phyloP scores from a whole-genome alignment of 2,888 invertebrate genomes.

The Mythimna impura region DNA sequence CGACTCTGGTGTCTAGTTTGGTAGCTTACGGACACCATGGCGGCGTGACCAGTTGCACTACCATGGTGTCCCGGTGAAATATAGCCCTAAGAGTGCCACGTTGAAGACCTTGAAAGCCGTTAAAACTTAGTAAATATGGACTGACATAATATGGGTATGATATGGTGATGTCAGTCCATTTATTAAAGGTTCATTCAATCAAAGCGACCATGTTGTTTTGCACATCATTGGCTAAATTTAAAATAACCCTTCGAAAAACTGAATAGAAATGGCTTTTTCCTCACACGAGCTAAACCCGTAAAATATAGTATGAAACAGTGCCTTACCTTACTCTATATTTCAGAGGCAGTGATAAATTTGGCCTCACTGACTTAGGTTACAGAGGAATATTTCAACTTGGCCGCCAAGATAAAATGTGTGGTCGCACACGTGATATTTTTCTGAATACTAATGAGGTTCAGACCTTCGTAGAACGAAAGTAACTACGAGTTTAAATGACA shows the following conservation, averaged over 20 bases:
- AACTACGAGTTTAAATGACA: background rate
- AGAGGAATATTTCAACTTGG: constrained; percentile 45
- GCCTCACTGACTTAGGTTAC: constrained; percentile 39
- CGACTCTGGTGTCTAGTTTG: too few species aligned
- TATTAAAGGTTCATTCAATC: too few species aligned
- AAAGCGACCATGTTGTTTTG: too few species aligned
- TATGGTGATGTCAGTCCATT: too few species aligned
- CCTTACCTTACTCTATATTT: constrained; percentile 34
- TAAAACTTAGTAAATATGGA: too few species aligned
- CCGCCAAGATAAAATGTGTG: constrained; percentile 43
- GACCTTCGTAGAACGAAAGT: background rate
- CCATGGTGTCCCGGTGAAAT: too few species aligned
- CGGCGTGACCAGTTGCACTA: too few species aligned
- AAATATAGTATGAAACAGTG: constrained; percentile 29
- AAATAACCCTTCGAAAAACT: background rate
- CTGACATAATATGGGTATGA: too few species aligned
- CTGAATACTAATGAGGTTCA: constrained; percentile 38
- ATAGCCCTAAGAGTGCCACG: too few species aligned
- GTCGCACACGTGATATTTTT: constrained; percentile 40
- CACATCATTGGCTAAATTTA: background rate
- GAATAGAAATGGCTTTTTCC: background rate
- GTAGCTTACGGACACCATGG: too few species aligned
- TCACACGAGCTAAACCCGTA: background rate
- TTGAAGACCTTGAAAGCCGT: too few species aligned
- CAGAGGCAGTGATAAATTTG: constrained; percentile 40